phyloP scores from a whole-genome alignment of 1,140 invertebrate species.

The Adelges cooleyi region DNA sequence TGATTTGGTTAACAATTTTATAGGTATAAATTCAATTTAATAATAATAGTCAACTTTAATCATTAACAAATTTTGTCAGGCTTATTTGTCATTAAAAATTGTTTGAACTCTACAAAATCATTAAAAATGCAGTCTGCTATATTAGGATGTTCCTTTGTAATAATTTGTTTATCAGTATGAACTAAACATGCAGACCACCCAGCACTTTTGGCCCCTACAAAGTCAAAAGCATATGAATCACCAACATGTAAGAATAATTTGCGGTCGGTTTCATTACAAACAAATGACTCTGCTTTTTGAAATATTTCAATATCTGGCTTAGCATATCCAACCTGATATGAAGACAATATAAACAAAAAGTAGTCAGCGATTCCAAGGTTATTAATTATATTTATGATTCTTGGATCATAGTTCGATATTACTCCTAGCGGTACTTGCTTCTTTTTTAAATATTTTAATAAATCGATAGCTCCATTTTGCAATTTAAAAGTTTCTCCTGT shows the following conservation, averaged over 20 bases:
- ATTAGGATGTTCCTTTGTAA: not conserved
- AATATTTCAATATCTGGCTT: constrained; percentile 71
- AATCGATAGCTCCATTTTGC: constrained; percentile 48
- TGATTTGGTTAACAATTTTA: too few species aligned
- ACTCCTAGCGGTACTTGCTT: constrained; percentile 52
- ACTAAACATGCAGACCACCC: constrained; percentile 58
- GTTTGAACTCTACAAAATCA: constrained; percentile 2
- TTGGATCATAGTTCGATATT: constrained; percentile 79
- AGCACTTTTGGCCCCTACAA: constrained; percentile 55
- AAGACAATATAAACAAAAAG: constrained; percentile 70
- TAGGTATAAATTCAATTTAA: too few species aligned
- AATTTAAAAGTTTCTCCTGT: constrained; percentile 58
- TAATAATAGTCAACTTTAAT: too few species aligned
- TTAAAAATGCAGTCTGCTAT: not conserved
- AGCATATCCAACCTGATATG: constrained; percentile 55
- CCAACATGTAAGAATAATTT: constrained; percentile 68
- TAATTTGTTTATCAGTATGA: constrained; percentile 35
- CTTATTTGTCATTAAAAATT: not conserved
- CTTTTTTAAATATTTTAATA: constrained; percentile 48
- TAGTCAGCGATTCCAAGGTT: constrained; percentile 51
- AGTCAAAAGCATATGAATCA: constrained; percentile 62
- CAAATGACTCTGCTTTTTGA: constrained; percentile 46
- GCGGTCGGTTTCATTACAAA: constrained; percentile 40
- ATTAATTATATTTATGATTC: constrained; percentile 53
- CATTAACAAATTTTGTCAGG: too few species aligned